Evolutionary conservation across 2,797 vertebrate species (phyloP).

Genomic region (Helostoma temminkii): DNA sequence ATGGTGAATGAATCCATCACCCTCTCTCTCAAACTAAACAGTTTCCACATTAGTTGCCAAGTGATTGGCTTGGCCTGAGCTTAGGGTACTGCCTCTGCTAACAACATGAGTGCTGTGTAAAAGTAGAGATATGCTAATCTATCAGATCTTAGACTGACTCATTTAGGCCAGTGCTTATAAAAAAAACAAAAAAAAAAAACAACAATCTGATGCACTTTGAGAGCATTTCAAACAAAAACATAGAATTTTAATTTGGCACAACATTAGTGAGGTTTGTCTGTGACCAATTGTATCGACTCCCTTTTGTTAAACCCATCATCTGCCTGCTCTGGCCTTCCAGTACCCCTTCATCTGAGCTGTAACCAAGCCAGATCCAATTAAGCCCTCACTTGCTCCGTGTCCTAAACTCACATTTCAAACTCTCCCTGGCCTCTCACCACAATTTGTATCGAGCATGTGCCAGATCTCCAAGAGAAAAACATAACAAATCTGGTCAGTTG

Average conservation of each 20-base stretch:
- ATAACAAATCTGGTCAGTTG: not conserved
- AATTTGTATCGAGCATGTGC: slow-evolving; percentile 22
- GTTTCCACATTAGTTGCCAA: slow-evolving; percentile 74
- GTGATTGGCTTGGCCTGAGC: slow-evolving; percentile 53
- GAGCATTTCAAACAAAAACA: not conserved
- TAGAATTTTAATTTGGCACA: not conserved
- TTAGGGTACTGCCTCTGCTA: slow-evolving; percentile 17
- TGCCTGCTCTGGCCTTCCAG: not conserved
- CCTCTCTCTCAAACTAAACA: slow-evolving; percentile 61
- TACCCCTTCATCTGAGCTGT: slow-evolving; percentile 15
- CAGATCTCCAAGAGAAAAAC: slow-evolving; percentile 11
- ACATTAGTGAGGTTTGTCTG: not conserved
- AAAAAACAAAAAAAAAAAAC: too few relatives aligned
- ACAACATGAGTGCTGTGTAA: not conserved
- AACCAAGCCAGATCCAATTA: slow-evolving; percentile 31
- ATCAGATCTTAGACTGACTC: not conserved
- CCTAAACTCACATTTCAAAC: slow-evolving; percentile 11
- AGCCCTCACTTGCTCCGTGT: not conserved
- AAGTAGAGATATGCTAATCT: not conserved
- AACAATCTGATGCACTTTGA: not conserved
- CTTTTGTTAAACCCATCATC: slow-evolving; percentile 1
- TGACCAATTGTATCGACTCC: not conserved
- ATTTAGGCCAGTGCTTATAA: not conserved
- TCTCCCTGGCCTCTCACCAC: slow-evolving; percentile 7
- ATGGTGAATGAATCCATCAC: slow-evolving; percentile 59